Base-by-base conservation (phyloP, 1,140 invertebrate genomes). In the Neotoxoptera formosana region DNA sequence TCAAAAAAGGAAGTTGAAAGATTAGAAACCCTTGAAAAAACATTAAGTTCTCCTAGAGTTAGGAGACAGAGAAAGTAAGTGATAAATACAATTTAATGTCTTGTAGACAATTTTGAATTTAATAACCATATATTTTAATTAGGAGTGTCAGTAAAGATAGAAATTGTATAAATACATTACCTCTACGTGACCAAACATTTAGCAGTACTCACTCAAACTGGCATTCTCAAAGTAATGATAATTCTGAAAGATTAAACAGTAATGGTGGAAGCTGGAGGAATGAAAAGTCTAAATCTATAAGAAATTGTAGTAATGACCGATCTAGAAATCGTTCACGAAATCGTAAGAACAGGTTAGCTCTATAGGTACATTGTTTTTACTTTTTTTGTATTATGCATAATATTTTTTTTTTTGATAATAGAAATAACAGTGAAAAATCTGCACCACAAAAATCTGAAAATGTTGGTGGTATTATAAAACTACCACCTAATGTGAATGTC, bases 391-490 rank as follows among this genome's bases (percentile, higher is more conserved):
- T 41, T 36, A 56, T 41, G 20, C 21, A 83, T 83, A 48, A 48
- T 0, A 48, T 51, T 48, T 88, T 48, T n/a, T 9, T 88, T 48
- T 88, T 34, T 34, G 9, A 86, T 36, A 1, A 47, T 89, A 93
- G 93, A 89, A 21, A 89, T 36, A 93, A 89, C 48, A 90, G 86
- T 89, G 87, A 93, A 93, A 93, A 88, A 89, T 89, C 93, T 67
- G 51, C 53, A n/a, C n/a, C 51, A 36, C 89, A 83, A 0, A 93
- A 93, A 84, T 20, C 53, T 51, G 93, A 94, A 67, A 92, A 92
- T 81, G 11, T 94, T 48, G 93, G 90, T 76, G 93, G 93, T 76
- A 94, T 94, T 86, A 93, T 94, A 67, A 94, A 94, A 89, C 45
- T 94, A 51, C 93, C 93, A 14, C 93, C 90, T 67, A 93, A 86